Percentiles rank a stretch among this genome's conserved stretches.
phyloP scores from a whole-genome alignment of 2,888 invertebrate genomes.

The Scrobipalpa costella region DNA sequence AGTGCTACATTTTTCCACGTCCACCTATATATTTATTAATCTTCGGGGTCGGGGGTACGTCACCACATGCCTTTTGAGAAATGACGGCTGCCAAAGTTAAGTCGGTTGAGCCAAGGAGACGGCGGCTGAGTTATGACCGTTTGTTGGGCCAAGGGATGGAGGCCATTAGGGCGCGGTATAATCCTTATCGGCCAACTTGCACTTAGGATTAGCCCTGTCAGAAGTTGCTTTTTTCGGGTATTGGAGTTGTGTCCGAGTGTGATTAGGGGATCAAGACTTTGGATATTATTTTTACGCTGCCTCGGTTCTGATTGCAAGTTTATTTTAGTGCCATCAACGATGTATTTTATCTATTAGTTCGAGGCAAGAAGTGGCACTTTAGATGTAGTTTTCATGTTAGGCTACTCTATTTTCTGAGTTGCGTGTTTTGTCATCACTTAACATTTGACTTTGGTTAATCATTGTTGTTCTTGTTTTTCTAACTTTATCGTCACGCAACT shows the following conservation, averaged over 20 bases:
- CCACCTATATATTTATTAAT: constrained; percentile 79
- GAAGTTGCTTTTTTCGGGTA: constrained; percentile 76
- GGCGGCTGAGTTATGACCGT: constrained; percentile 76
- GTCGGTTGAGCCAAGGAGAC: constrained; percentile 77
- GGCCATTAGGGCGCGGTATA: constrained; percentile 76
- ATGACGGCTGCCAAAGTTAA: constrained; percentile 81
- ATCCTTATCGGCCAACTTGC: constrained; percentile 80
- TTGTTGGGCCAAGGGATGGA: constrained; percentile 78
- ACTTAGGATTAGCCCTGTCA: constrained; percentile 80
- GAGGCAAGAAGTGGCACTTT: neutral
- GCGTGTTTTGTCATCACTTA: constrained; percentile 39
- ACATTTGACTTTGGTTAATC: constrained; percentile 37
- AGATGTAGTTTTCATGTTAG: constrained; percentile 3
- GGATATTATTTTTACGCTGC: constrained; percentile 35
- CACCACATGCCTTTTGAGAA: constrained; percentile 79
- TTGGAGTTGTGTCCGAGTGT: constrained; percentile 69
- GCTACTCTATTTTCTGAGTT: constrained; percentile 41
- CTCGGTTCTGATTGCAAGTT: constrained; percentile 11
- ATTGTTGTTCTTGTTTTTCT: constrained; percentile 19
- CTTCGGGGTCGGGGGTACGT: constrained; percentile 64
- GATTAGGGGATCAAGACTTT: constrained; percentile 67
- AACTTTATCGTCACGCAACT: constrained; percentile 15
- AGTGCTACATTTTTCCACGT: constrained; percentile 78
- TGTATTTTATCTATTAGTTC: neutral
- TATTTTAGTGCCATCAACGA: neutral